Base-by-base conservation (phyloP, 2,797 vertebrate genomes). In the Centropyge bicolor region DNA sequence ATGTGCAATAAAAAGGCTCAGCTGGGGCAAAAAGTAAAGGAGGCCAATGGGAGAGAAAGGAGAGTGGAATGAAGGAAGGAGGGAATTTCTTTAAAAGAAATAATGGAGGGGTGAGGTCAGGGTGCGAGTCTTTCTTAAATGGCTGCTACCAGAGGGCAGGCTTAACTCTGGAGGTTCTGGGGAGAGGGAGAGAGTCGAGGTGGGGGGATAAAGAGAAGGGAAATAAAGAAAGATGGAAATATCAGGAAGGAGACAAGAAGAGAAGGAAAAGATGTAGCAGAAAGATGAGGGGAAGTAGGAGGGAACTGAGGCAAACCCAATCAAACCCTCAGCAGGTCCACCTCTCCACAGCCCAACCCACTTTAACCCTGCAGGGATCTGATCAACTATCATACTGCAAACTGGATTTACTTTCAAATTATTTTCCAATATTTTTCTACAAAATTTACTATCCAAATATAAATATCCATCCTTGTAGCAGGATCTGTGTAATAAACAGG, bases 1-100 rank as follows among this genome's bases (percentile, higher is more conserved):
- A 97, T 96, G 96, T 95, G 92, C 82, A 95, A 94, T 92, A 96
- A 94, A 96, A 95, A 95, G 95, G 93, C 94, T 93, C 96, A 97
- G 97, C 95, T 96, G 95, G 94, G 96, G 94, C 92, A 95, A 96
- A 96, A 96, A 96, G 94, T 95, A 95, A 95, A 93, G 83, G 88
- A 86, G 90, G 89, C 89, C 86, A 91, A 87, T 78, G 57, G 49
- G 70, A 87, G 81, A 88, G 87, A 92, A 94, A 89, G 86, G 92
- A 90, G 83, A 86, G 81, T n/a, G 90, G 92, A 95, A 94, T 93
- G 93, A 93, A 89, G 92, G 91, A 91, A 89, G 89, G 91, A 92
- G 88, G 86, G 92, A 91, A 86, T 93, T 89, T 91, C 67, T 85
- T 92, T 90, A 91, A 93, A 94, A 93, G 94, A 95, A 94, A 94